Evolutionary conservation across 2,113 vertebrate species (phyloP).

Genomic region (Chunga burmeisteri): DNA sequence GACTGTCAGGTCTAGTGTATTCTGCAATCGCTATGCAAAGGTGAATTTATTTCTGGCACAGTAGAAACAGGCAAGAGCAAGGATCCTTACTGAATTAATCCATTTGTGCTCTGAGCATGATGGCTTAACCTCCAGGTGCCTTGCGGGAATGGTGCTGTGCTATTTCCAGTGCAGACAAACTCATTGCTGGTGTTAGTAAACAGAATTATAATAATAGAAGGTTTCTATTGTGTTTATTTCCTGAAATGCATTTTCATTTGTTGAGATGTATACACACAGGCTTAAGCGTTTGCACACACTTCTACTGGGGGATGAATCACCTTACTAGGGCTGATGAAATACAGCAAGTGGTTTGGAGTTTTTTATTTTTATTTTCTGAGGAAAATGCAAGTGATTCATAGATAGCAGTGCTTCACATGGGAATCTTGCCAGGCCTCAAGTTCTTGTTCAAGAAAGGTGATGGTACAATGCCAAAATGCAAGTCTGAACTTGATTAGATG

Average conservation of each 20-base stretch:
- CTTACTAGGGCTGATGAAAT: neutral
- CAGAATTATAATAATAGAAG: conserved; percentile 47
- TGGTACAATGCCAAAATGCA: neutral
- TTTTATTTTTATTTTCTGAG: neutral
- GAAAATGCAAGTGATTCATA: neutral
- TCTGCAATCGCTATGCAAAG: neutral
- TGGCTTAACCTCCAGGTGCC: conserved; percentile 65
- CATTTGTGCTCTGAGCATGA: neutral
- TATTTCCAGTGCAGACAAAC: conserved; percentile 57
- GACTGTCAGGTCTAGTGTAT: neutral
- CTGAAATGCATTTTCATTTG: conserved; percentile 59
- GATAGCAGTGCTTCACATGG: neutral
- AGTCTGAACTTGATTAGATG: neutral
- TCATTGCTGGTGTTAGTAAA: conserved; percentile 59
- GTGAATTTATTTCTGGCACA: neutral
- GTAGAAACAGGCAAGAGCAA: neutral
- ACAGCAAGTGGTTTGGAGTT: neutral
- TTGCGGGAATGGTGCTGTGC: neutral
- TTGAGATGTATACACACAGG: neutral
- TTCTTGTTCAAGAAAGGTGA: neutral
- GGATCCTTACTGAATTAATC: neutral
- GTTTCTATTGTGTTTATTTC: conserved; percentile 68
- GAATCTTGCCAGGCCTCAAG: neutral
- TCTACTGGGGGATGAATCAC: neutral
- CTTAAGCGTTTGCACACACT: neutral